phyloP scores from a whole-genome alignment of 2,113 vertebrate species.

The Cololabis saira region DNA sequence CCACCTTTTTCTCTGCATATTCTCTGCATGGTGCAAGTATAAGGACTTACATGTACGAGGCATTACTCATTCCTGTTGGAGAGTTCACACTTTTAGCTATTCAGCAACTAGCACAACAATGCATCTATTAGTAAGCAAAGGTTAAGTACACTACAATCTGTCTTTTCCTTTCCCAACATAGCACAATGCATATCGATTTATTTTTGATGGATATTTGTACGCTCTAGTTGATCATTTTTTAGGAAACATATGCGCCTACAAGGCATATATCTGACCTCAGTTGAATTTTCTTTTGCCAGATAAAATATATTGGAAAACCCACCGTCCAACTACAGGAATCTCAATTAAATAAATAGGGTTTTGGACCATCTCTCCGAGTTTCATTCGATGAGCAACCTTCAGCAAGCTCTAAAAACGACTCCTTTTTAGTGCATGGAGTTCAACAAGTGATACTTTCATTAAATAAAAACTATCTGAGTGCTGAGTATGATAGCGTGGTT shows the following conservation, averaged over 20 bases:
- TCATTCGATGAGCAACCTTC: background rate
- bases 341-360: background rate
- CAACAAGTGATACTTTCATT: constrained; percentile 30
- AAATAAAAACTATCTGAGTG: constrained; percentile 15
- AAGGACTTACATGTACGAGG: background rate
- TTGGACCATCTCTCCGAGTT: background rate
- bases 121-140: too few relatives aligned
- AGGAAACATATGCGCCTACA: too few relatives aligned
- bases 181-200: too few relatives aligned
- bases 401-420: background rate
- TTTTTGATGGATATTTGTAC: too few relatives aligned
- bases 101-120: background rate
- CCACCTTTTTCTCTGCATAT: too few relatives aligned
- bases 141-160: too few relatives aligned
- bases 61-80: accelerated
- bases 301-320: background rate
- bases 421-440: constrained; percentile 11
- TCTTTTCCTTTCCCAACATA: too few relatives aligned
- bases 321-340: background rate
- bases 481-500: constrained; percentile 25
- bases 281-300: too few relatives aligned
- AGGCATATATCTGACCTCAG: too few relatives aligned
- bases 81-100: background rate
- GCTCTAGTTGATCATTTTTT: too few relatives aligned
- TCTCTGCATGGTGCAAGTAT: too few relatives aligned